These are phyloP conservation scores for Synergus itoensis DNA, from an alignment of 2,888 invertebrate species.

Conservation along the genomic window DNA sequence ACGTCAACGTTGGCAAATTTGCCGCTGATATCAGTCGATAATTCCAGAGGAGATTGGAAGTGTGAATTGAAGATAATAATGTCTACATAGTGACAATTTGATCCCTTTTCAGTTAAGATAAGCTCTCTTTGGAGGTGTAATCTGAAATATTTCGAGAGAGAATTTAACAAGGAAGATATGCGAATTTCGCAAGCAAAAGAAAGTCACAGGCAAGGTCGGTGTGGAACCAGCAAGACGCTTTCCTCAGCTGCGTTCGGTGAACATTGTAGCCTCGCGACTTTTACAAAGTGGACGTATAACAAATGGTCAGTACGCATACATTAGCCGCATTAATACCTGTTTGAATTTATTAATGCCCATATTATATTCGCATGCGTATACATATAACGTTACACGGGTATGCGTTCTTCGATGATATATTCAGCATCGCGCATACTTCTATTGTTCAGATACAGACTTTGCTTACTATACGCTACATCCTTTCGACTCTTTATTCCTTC, in stretches of 20 bases:
- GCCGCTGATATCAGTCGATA: too few relatives aligned
- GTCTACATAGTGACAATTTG: not conserved
- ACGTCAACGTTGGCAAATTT: not conserved
- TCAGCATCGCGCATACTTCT: conserved; percentile 64
- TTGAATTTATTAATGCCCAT: conserved; percentile 76
- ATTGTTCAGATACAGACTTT: conserved; percentile 63
- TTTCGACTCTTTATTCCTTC: conserved; percentile 47
- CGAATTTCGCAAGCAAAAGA: not conserved
- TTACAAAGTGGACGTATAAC: conserved; percentile 71
- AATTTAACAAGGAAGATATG: conserved; percentile 17
- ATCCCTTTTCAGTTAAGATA: not conserved
- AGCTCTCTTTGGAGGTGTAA: not conserved
- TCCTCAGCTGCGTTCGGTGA: conserved; percentile 54
- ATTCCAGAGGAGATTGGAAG: too few relatives aligned
- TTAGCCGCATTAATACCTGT: conserved; percentile 75
- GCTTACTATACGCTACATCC: conserved; percentile 38
- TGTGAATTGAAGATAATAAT: too few relatives aligned
- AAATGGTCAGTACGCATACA: conserved; percentile 73
- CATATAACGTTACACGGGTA: conserved; percentile 54
- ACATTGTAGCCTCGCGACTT: conserved; percentile 66
- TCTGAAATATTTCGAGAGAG: conserved; percentile 2
- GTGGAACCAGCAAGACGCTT: conserved; percentile 37
- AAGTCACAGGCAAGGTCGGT: conserved; percentile 1
- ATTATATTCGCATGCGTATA: conserved; percentile 73
- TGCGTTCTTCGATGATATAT: conserved; percentile 70